Percentiles rank a stretch among this genome's conserved stretches.
These are phyloP conservation scores for Torymus texanus DNA, from an alignment of 2,888 invertebrate species.

Conservation along the genomic window DNA sequence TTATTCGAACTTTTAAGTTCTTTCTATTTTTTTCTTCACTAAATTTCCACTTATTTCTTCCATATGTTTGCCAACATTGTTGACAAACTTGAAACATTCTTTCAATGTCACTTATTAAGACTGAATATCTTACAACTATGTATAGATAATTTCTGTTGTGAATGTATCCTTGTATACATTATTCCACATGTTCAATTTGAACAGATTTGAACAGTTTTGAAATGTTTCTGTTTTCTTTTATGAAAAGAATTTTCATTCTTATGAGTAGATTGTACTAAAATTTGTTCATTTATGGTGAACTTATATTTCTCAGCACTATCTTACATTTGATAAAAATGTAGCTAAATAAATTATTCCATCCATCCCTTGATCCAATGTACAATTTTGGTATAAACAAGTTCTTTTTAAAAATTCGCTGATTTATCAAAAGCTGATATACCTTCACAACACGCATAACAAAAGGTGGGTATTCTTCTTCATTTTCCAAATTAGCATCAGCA, in stretches of 20 bases:
- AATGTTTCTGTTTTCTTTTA: too few species aligned
- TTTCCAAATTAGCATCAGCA: conserved; percentile 69
- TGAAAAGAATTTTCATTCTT: not conserved
- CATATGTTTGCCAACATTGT: too few species aligned
- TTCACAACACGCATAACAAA: conserved; percentile 74
- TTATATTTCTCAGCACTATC: conserved; percentile 6
- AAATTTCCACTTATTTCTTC: too few species aligned
- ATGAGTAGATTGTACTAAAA: conserved; percentile 16
- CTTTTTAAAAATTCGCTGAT: conserved; percentile 55
- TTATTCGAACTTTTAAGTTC: too few species aligned
- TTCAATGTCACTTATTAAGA: too few species aligned
- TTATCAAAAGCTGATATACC: conserved; percentile 67
- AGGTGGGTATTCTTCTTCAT: conserved; percentile 70
- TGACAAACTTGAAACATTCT: too few species aligned
- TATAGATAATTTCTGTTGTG: too few species aligned
- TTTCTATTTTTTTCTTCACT: too few species aligned
- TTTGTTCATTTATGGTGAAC: conserved; percentile 43
- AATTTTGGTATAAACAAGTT: conserved; percentile 10
- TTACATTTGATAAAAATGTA: conserved; percentile 22
- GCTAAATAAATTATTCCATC: conserved; percentile 54
- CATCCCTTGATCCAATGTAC: conserved; percentile 54
- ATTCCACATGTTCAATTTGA: too few species aligned
- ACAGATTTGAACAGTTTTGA: too few species aligned
- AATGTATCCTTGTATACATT: too few species aligned
- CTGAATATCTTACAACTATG: too few species aligned